phyloP scores from a whole-genome alignment of 2,888 invertebrate genomes.

The Apamea crenata region DNA sequence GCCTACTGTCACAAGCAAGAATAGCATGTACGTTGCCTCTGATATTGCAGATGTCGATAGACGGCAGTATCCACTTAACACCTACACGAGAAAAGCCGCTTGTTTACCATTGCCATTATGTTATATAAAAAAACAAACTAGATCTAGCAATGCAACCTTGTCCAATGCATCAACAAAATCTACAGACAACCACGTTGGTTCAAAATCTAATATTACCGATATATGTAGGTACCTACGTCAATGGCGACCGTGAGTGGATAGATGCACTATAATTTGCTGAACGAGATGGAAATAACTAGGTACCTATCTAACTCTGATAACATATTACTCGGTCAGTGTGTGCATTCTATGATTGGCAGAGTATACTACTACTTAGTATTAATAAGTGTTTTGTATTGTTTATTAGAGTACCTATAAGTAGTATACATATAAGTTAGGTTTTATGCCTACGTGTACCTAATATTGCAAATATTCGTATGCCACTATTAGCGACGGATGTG shows the following conservation, averaged over 20 bases:
- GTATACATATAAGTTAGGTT: no score
- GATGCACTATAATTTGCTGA: constrained; percentile 9
- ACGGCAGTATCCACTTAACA: background rate
- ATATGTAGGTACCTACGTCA: constrained; percentile 38
- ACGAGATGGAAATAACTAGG: background rate
- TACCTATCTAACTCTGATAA: background rate
- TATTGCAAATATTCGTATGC: no score
- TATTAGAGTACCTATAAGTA: no score
- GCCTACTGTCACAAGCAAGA: no score
- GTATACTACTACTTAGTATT: no score
- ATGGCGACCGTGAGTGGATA: constrained; percentile 20
- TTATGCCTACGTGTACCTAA: no score
- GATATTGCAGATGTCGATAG: no score
- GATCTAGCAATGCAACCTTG: background rate
- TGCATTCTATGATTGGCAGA: background rate
- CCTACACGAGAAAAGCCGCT: background rate
- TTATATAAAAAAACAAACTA: background rate
- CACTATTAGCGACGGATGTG: no score
- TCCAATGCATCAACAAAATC: background rate
- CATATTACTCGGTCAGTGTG: background rate
- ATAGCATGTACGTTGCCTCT: no score
- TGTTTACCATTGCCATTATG: background rate
- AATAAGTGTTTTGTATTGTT: no score
- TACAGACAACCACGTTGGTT: background rate
- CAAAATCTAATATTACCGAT: constrained; percentile 28